Evolutionary conservation across 2,113 vertebrate genomes (phyloP).

Genomic region (Apodemus speciosus): DNA sequence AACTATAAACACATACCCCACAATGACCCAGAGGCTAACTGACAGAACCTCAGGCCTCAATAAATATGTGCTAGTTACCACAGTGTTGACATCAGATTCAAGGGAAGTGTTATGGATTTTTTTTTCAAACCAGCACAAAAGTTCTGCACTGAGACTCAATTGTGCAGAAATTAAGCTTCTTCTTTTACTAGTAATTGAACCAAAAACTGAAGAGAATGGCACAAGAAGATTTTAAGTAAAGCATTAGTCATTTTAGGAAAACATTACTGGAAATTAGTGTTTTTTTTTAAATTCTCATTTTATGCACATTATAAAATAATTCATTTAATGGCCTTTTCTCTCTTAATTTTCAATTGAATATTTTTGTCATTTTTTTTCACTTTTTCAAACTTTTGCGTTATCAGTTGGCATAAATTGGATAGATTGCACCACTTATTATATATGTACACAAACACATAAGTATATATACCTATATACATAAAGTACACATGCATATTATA

Average conservation of each 20-base stretch:
- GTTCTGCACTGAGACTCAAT: background rate
- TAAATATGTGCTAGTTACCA: background rate
- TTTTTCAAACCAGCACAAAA: conserved; percentile 22
- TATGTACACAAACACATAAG: background rate
- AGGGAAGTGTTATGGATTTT: background rate
- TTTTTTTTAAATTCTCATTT: background rate
- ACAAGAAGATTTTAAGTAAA: background rate
- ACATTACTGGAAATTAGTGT: background rate
- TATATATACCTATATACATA: too few species aligned
- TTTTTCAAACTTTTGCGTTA: background rate
- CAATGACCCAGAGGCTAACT: background rate
- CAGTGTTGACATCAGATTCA: background rate
- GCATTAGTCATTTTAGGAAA: background rate
- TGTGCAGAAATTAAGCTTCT: conserved; percentile 8
- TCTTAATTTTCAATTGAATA: background rate
- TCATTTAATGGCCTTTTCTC: background rate
- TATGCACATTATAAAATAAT: background rate
- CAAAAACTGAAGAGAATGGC: background rate
- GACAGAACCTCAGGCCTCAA: background rate
- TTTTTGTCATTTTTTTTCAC: background rate
- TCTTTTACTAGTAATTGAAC: background rate
- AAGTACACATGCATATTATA: too few species aligned
- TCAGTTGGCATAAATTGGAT: background rate
- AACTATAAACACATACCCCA: background rate
- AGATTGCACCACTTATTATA: background rate